These are phyloP conservation scores for Neocrepidodera transversa DNA, from an alignment of 2,888 invertebrate species.

Conservation along the genomic window DNA sequence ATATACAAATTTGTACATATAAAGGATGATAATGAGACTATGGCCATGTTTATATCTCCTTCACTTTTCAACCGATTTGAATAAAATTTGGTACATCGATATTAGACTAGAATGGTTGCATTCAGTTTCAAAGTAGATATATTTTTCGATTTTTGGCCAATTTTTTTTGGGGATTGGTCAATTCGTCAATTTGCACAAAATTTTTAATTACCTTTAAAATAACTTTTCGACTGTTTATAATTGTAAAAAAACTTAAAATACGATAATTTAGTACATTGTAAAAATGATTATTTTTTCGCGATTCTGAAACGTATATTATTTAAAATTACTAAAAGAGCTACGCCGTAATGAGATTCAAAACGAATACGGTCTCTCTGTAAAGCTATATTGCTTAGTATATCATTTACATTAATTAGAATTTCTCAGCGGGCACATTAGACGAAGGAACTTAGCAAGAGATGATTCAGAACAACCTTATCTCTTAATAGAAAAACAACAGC, in stretches of 20 bases:
- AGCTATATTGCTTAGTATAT: constrained; percentile 51
- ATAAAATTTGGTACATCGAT: no score
- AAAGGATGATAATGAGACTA: no score
- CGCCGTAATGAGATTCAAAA: constrained; percentile 43
- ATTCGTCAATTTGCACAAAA: no score
- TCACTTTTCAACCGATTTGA: no score
- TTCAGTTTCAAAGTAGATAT: no score
- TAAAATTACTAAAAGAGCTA: constrained; percentile 19
- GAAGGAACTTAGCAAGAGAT: constrained; percentile 48
- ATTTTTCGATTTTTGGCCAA: no score
- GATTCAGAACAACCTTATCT: constrained; percentile 52
- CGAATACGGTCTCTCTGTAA: constrained; percentile 46
- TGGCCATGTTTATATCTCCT: no score
- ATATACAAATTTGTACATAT: no score
- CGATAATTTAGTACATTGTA: no score
- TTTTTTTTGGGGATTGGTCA: no score
- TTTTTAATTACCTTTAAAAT: background rate
- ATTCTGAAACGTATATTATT: constrained; percentile 6
- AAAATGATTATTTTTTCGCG: background rate
- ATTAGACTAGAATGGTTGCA: no score
- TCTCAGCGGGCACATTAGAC: constrained; percentile 53
- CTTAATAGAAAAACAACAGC: constrained; percentile 52
- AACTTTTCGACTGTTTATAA: background rate
- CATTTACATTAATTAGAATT: constrained; percentile 56
- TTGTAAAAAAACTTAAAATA: no score